Percentiles rank a stretch among this genome's conserved stretches.
Conservation (phyloP, 2,113 vertebrate species). For the Antechinus flavipes region DNA sequence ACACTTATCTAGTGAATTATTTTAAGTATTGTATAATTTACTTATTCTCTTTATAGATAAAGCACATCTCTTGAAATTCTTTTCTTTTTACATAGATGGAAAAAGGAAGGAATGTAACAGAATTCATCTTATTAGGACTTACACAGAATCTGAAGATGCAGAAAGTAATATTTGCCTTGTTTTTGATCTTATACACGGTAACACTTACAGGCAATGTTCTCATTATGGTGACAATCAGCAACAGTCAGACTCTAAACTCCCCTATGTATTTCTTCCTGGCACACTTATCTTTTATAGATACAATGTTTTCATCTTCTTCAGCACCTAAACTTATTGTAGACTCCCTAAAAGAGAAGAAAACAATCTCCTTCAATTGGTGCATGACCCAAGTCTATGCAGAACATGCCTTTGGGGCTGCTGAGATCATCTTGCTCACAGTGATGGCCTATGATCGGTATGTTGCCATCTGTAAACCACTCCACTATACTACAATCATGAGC, state of each 20-base stretch:
- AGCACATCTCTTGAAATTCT: neutral
- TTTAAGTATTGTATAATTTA: neutral
- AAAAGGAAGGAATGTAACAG: slow-evolving; percentile 59
- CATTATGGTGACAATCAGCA: slow-evolving; percentile 39
- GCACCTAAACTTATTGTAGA: slow-evolving; percentile 59
- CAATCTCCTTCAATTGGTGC: slow-evolving; percentile 56
- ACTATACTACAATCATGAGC: slow-evolving; percentile 47
- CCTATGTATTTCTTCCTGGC: slow-evolving; percentile 67
- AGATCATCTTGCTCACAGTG: slow-evolving; percentile 55
- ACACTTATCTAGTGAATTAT: neutral
- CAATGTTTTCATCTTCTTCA: slow-evolving; percentile 53
- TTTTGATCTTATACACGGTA: slow-evolving; percentile 60
- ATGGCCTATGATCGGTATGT: slow-evolving; percentile 69
- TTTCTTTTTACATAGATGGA: slow-evolving; percentile 17
- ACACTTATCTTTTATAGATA: slow-evolving; percentile 57
- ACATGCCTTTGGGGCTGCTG: slow-evolving; percentile 59
- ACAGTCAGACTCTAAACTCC: slow-evolving; percentile 38
- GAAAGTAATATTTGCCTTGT: slow-evolving; percentile 53
- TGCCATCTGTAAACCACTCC: slow-evolving; percentile 68
- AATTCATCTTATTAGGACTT: slow-evolving; percentile 71
- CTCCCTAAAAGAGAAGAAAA: slow-evolving; percentile 35
- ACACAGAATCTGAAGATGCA: slow-evolving; percentile 58
- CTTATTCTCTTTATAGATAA: slow-evolving; percentile 13
- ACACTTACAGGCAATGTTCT: slow-evolving; percentile 69
- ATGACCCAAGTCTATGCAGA: slow-evolving; percentile 66